Base-by-base conservation (phyloP, 2,888 invertebrate species). In the Cheilosia variabilis region DNA sequence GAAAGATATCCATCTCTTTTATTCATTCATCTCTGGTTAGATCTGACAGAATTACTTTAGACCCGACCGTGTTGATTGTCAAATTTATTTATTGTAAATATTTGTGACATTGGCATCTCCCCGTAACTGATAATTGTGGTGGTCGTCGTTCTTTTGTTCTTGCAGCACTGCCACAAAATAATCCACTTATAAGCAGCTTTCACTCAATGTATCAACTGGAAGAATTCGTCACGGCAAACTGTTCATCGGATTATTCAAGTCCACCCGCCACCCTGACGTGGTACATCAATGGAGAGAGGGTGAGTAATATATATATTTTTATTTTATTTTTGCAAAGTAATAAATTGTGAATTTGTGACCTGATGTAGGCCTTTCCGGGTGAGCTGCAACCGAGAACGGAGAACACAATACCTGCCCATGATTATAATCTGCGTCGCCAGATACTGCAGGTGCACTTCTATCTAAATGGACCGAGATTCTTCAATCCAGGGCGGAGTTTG, bases 181-280 rank as follows among this genome's bases (percentile, higher is more conserved):
- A 91, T 89, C 92, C 92, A 13, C 88, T 90, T 7, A 92, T 92
- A 79, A 90, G 90, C 88, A 91, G 90, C 81, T 90, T 92, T 75
- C 89, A 89, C 72, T 88, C 89, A 15, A 89, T 89, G 86, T 92
- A 92, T 69, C 89, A 88, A 19, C 87, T 90, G 24, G 90, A 91
- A 88, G 92, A 92, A 81, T 90, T 90, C 73, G 90, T 92, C 57
- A 88, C 89, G 73, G 91, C 91, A 62, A 92, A 92, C 82, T 92
- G 92, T 80, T 90, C 90, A 86, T 90, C 92, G 6, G 92, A 92
- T 79, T 91, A 90, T 78, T 90, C 92, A 24, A 91, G 90, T 87
- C 90, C 91, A 22, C 88, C 90, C 66, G 90, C 91, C 34, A 88
- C 88, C 19, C 87, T 92, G 13, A 89, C 89, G 15, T 92, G 92